Base-by-base conservation (phyloP, 2,888 invertebrate genomes). In the Agrochola lychnidis region DNA sequence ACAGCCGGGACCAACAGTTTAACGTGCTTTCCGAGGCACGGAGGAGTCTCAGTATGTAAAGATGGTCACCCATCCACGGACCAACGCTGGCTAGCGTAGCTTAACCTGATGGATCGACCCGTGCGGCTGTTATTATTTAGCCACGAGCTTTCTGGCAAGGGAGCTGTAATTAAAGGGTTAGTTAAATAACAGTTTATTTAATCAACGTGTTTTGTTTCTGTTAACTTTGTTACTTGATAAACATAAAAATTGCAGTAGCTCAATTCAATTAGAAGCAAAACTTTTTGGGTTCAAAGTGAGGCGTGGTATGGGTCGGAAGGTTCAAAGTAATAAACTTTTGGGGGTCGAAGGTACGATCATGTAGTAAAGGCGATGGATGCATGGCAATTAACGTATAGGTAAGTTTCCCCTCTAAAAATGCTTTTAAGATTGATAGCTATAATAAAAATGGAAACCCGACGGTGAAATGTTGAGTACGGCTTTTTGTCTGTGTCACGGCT, bases 271-370 rank as follows among this genome's bases (percentile, higher is more conserved):
- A 25, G 48, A 64, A 70, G 0, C 25, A 48, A 73, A 70, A 77
- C 25, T 57, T 76, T 45, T 25, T 5, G 51, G 61, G 45, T 45
- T 45, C 51, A 73, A 70, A 70, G 62, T 48, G 14, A 2, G 5
- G 16, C 30, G 22, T 10, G 7, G 19, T 25, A 25, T 7, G 70
- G 74, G 22, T 68, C n/a, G 12, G 40, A 72, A 73, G 74, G 73
- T 51, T 68, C 56, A 53, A 75, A 68, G 62, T 25, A 48, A 67
- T 71, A 69, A 81, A 70, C 42, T 83, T 66, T 69, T 36, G 14
- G 40, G 22, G 66, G 30, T 2, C 48, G 14, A 76, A 77, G 36
- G 68, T 59, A 74, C 19, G 56, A 67, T 40, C 25, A 12, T n/a
- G 59, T 51, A 45, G 22, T 70, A 69, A 67, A 70, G 53, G 16